These are phyloP conservation scores for Suricata suricatta DNA, from an alignment of 2,113 vertebrate species.

Conservation along the genomic window DNA sequence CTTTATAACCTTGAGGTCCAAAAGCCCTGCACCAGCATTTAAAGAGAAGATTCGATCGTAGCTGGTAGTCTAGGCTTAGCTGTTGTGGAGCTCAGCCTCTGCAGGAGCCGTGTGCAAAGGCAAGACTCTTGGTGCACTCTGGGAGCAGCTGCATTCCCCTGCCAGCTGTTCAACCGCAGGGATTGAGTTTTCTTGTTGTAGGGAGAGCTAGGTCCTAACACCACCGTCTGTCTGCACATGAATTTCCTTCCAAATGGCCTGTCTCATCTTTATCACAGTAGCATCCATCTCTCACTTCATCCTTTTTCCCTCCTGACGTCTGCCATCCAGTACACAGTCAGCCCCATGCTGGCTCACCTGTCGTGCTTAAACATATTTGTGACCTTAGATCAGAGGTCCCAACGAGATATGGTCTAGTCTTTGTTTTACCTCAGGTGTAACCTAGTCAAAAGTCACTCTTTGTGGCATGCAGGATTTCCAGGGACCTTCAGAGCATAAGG, in stretches of 20 bases:
- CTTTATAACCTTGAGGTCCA: not conserved
- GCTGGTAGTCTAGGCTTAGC: not conserved
- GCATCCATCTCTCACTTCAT: not conserved
- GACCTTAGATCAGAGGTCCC: not conserved
- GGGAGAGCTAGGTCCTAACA: not conserved
- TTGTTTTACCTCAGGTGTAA: not conserved
- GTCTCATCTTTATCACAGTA: not conserved
- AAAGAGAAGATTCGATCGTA: conserved; percentile 2
- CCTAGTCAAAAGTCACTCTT: not conserved
- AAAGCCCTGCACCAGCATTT: not conserved
- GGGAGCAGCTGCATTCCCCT: not conserved
- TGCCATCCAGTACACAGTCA: not conserved
- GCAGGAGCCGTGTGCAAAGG: not conserved
- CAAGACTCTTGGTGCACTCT: not conserved
- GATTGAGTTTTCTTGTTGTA: not conserved
- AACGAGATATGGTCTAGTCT: not conserved
- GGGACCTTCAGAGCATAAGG: not conserved
- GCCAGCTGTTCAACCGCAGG: not conserved
- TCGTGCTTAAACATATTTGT: not conserved
- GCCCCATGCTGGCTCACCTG: not conserved
- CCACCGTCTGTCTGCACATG: not conserved
- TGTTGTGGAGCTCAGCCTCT: not conserved
- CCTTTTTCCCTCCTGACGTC: not conserved
- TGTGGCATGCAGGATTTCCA: not conserved
- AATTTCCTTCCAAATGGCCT: not conserved